Evolutionary conservation across 2,113 vertebrate genomes (phyloP), one percentile per base, ranked within the genome.

Genomic region (Onychostoma macrolepis): DNA sequence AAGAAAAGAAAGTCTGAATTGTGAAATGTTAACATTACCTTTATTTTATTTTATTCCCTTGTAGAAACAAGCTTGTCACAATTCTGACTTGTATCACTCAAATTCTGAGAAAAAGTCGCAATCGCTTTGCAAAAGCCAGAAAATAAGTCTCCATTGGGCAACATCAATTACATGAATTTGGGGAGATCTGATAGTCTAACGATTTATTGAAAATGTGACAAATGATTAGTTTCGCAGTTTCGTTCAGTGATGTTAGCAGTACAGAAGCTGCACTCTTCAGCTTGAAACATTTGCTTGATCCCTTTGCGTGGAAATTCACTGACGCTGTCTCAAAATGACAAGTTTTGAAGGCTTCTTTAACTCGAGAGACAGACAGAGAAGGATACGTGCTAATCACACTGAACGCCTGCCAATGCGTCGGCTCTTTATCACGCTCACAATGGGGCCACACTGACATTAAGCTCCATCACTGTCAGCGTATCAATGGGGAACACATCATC

Each of bases 401-500:
- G n/a, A 82, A 26, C 11, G 53, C 53, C 58, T 81, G 79, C 26
- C 80, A 65, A 71, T 36, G 63, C 6, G n/a, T 50, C 80, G 3
- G 17, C 43, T 11, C 19, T 71, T 83, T 71, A 83, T 83, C 80
- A 83, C 19, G 10, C 26, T 50, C n/a, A 82, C 41, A 81, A 43
- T 43, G 36, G 56, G 30, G 36, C 56, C 79, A 26, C 36, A 5
- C 33, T 69, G 63, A 83, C 80, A 83, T 83, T 69, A 83, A 83
- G 45, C n/a, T 48, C 63, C 10, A 48, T 82, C 41, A 15, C 63
- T 71, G 80, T 83, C 80, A 69, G 61, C 56, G 58, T 11, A 17
- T 82, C 53, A 30, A 83, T 83, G 80, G 19, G 26, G 48, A 48
- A 69, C 41, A 50, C 81, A 83, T 83, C 81, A 71, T 82, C 61